Base-by-base conservation (phyloP, 2,888 invertebrate species). In the Allygus modestus region DNA sequence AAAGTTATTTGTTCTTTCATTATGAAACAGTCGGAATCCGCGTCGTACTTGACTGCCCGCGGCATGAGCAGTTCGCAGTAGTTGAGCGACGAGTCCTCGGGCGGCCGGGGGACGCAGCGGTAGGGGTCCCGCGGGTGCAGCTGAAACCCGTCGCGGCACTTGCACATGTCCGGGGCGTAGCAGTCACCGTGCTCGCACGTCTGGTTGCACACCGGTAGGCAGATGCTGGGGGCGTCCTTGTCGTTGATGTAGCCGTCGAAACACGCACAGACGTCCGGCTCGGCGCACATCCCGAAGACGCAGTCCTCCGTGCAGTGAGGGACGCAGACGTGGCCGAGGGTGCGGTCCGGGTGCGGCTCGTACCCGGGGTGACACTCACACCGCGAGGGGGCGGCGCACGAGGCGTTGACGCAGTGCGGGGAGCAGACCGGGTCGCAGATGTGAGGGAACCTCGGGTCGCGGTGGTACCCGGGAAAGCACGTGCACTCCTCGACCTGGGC, bases 161-260 rank as follows among this genome's bases (percentile, higher is more conserved):
- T 20, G 23, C 73, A 73, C 23, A 15, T 23, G 43, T 73, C 23
- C 20, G 73, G 73, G 11, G n/a, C n/a, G 12, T 7, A 5, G 17
- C 73, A 73, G 2, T 28, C 37, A 28, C 73, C 73, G 43, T 73
- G 41, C 43, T 7, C 41, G 20, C 73, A 73, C 9, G 23, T 17
- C 1, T 7, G 20, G 17, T 73, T 23, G 17, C 73, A 73, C 1
- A 41, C 43, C n/a, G 73, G 73, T 12, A 73, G 11, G 41, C 73
- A 73, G n/a, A 73, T 41, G 23, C 37, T 73, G n/a, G 73, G 73
- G 0, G 31, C 0, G 0, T 31, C 23, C 20, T 20, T 41, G 43
- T 73, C 73, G 4, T 73, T 43, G 11, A 73, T 73, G 43, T 41
- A 73, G n/a, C 73, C 73, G 1, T 73, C 41, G 7, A 12, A 5